These are phyloP conservation scores for Phalacrocorax carbo DNA, from an alignment of 2,113 vertebrate genomes.

Conservation along the genomic window DNA sequence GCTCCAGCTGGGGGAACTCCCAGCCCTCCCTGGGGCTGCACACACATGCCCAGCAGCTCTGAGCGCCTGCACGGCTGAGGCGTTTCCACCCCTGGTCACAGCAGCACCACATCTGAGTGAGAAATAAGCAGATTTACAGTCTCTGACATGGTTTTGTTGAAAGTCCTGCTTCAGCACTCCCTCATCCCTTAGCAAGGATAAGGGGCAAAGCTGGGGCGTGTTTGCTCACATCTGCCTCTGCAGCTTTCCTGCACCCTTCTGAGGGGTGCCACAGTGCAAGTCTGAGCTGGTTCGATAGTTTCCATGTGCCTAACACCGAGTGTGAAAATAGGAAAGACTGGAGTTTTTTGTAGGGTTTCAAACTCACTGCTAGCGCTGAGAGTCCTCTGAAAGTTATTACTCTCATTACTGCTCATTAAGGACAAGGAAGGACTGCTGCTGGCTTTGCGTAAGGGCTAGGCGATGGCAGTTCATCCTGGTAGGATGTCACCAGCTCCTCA, in stretches of 20 bases:
- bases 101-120: not conserved
- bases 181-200: not conserved
- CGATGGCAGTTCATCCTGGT: accelerated
- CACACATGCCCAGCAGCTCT: accelerated
- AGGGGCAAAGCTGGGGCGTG: not conserved
- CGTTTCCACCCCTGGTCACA: not conserved
- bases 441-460: not conserved
- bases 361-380: not conserved
- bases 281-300: not conserved
- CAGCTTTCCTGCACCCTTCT: not conserved
- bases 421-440: not conserved
- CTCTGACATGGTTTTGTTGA: not conserved
- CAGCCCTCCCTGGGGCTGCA: not conserved
- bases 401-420: not conserved
- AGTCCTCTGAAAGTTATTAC: not conserved
- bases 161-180: not conserved
- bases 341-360: not conserved
- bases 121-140: not conserved
- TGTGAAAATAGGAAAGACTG: accelerated
- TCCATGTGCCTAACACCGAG: not conserved
- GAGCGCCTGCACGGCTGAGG: accelerated
- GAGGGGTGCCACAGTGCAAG: accelerated
- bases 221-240: not conserved
- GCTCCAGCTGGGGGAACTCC: accelerated
- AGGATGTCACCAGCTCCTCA: not conserved